These are phyloP conservation scores for Arctocebus calabarensis DNA, from an alignment of 2,797 vertebrate genomes.

Conservation along the genomic window DNA sequence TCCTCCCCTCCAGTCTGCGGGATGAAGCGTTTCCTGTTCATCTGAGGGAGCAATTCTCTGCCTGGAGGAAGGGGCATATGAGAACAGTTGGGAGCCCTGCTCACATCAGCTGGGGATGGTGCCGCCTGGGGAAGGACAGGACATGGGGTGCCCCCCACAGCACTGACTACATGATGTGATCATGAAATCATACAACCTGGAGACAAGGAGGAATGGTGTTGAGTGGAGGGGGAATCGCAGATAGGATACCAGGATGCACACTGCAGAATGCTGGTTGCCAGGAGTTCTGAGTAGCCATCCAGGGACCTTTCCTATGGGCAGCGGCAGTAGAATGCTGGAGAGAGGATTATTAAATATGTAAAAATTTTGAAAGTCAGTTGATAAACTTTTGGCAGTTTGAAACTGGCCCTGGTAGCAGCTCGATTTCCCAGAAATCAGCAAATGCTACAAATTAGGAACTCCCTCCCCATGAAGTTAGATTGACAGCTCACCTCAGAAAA, in stretches of 20 bases:
- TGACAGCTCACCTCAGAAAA: not conserved
- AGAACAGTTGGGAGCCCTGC: not conserved
- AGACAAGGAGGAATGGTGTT: not conserved
- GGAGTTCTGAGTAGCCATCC: not conserved
- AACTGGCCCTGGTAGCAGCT: not conserved
- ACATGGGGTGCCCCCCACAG: rapidly evolving
- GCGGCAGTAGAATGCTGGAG: not conserved
- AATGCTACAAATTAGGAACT: not conserved
- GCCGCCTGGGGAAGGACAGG: not conserved
- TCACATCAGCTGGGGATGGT: not conserved
- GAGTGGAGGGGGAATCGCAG: too few species aligned
- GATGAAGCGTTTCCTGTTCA: not conserved
- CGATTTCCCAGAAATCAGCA: not conserved
- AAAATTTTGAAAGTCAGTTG: not conserved
- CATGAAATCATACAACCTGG: not conserved
- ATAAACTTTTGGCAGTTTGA: not conserved
- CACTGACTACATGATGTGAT: not conserved
- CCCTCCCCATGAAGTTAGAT: not conserved
- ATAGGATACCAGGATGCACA: not conserved
- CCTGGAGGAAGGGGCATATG: not conserved
- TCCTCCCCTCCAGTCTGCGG: not conserved
- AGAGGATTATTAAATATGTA: not conserved
- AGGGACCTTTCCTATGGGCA: not conserved
- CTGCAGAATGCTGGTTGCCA: not conserved
- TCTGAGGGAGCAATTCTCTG: not conserved